These are phyloP conservation scores for Luehdorfia chinensis DNA, from an alignment of 1,140 invertebrate genomes.

Conservation along the genomic window DNA sequence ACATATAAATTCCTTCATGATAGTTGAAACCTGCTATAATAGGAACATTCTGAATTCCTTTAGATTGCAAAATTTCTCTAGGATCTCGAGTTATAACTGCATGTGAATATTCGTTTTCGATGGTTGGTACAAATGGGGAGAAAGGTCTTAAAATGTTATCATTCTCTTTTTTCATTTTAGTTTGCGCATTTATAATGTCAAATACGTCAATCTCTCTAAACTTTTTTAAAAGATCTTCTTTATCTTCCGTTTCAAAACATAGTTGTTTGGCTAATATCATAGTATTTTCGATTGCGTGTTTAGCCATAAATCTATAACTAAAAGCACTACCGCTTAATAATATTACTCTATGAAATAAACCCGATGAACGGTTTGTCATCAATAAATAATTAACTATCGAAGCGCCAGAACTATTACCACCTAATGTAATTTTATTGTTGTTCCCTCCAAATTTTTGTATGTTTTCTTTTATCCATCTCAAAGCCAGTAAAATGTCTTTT, in stretches of 20 bases:
- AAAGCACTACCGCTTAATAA: conserved; percentile 32
- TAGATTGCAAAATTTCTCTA: conserved; percentile 18
- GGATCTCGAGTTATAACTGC: conserved; percentile 24
- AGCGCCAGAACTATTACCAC: conserved; percentile 65
- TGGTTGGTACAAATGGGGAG: conserved; percentile 23
- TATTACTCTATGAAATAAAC: conserved; percentile 31
- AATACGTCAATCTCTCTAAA: conserved; percentile 21
- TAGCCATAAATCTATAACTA: conserved; percentile 23
- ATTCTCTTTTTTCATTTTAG: conserved; percentile 17
- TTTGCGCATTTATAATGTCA: conserved; percentile 24
- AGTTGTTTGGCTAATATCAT: conserved; percentile 19
- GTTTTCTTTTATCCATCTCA: conserved; percentile 85
- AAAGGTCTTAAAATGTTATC: conserved; percentile 21
- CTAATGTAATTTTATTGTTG: conserved; percentile 45
- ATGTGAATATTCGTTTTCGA: conserved; percentile 22
- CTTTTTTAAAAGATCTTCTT: conserved; percentile 11
- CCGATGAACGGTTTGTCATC: conserved; percentile 27
- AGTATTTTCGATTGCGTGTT: conserved; percentile 20
- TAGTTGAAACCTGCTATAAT: conserved; percentile 25
- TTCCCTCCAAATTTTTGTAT: conserved; percentile 56
- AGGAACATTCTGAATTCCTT: conserved; percentile 23
- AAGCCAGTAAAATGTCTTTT: conserved; percentile 83
- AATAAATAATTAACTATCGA: conserved; percentile 38
- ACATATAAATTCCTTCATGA: conserved; percentile 25
- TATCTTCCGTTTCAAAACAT: conserved; percentile 14